A percentile compares a stretch with the other conserved stretches of the same genome.
Evolutionary conservation across 2,888 invertebrate genomes (phyloP).

Genomic region (Drosophila hamatofila): DNA sequence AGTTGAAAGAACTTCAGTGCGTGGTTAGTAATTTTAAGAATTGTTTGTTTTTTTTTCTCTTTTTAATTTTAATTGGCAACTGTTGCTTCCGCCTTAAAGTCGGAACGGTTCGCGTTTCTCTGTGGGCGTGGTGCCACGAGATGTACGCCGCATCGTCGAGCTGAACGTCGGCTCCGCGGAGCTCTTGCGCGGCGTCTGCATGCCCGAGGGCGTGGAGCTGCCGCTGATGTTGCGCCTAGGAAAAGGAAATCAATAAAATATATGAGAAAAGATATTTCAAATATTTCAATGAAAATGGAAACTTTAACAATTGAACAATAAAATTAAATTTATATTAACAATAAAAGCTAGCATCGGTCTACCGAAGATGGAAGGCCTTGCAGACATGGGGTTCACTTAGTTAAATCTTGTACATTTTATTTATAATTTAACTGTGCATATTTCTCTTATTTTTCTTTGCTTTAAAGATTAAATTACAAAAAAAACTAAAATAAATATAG

Average conservation of each 20-base stretch:
- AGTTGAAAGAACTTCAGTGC: conserved; percentile 76
- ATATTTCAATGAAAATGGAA: not conserved
- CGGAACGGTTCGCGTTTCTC: conserved; percentile 90
- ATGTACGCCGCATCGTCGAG: conserved; percentile 83
- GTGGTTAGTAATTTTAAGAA: conserved; percentile 55
- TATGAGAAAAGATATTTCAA: conserved; percentile 19
- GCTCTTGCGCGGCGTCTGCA: conserved; percentile 85
- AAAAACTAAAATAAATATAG: not conserved
- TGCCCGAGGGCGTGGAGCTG: conserved; percentile 85
- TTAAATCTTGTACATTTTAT: not conserved
- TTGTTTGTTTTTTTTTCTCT: conserved; percentile 32
- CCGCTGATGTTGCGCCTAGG: conserved; percentile 85
- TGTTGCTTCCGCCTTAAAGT: conserved; percentile 86
- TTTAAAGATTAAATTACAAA: not conserved
- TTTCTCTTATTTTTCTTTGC: too few species aligned
- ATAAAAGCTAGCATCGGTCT: conserved; percentile 10
- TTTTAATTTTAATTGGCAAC: conserved; percentile 57
- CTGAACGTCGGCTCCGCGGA: conserved; percentile 84
- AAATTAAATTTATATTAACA: conserved; percentile 16
- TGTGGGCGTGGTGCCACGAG: conserved; percentile 85
- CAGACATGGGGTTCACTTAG: not conserved
- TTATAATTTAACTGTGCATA: too few species aligned
- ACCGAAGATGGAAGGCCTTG: conserved; percentile 15
- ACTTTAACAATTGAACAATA: conserved; percentile 30
- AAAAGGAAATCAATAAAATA: not conserved